Evolutionary conservation across 1,140 invertebrate genomes (phyloP), one percentile per base, ranked within the genome.

Genomic region (Achatina immaculata): DNA sequence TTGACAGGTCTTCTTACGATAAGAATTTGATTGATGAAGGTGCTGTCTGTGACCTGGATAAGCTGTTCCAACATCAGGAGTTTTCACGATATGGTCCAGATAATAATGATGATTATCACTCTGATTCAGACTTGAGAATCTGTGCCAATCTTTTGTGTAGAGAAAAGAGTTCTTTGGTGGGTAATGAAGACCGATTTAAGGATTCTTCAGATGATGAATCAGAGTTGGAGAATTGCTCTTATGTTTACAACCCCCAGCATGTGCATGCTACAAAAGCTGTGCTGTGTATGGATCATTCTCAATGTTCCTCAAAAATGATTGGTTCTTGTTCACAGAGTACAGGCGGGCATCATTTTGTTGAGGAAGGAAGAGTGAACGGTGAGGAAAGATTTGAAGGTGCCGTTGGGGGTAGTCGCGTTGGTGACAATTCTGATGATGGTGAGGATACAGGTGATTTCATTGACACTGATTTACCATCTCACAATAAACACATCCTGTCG

Each of bases 391-490:
- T 62, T 31, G 48, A 55, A 21, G 55, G 55, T 9, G 21, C 55
- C n/a, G 58, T 31, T 62, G 28, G 2, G 31, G 11, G 21, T 31
- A 16, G 16, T 16, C 58, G 21, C 31, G n/a, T 34, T 62, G 58
- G 58, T 28, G 48, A 65, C 24, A 68, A 43, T 24, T 66, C 72
- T 28, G 86, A 87, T 42, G 83, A 73, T 81, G 81, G 82, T 78
- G 88, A 89, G 55, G 88, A 89, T 66, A 83, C 86, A 58, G 88
- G 88, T n/a, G 88, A 89, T 80, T 89, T 88, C 81, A 89, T 89
- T 80, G 88, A 89, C 80, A 84, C 88, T 68, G 88, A 89, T 80
- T 82, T 89, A 62, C 88, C 88, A 21, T 79, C 85, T 69, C 82
- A 85, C 77, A 83, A 83, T 51, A 83, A 84, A 31, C 84, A 86